Conservation (phyloP, 2,797 vertebrate species). For the Hylomyscus alleni region DNA sequence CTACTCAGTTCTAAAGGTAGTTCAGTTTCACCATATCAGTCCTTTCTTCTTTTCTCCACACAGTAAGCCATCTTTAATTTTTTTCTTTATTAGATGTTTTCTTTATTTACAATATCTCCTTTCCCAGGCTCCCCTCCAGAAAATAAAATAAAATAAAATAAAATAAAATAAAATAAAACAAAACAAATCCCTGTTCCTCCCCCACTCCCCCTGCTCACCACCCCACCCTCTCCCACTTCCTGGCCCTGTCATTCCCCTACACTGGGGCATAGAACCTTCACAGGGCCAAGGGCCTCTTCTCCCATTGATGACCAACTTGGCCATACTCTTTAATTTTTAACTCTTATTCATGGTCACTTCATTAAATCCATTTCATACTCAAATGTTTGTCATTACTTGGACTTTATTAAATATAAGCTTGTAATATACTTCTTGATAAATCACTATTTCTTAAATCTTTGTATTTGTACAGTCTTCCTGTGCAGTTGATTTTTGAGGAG, state of each 20-base stretch:
- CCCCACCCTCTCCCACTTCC: no score
- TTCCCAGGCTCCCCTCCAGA: no score
- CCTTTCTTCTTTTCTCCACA: slow-evolving; percentile 22
- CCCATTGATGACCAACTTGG: no score
- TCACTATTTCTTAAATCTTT: slow-evolving; percentile 17
- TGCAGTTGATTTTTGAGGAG: slow-evolving; percentile 58
- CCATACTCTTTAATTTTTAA: slow-evolving; percentile 5
- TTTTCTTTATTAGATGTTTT: no score
- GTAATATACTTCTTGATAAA: slow-evolving; percentile 51
- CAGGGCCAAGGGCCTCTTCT: no score
- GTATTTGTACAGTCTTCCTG: not conserved
- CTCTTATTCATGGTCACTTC: slow-evolving; percentile 3
- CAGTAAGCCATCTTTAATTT: slow-evolving; percentile 35
- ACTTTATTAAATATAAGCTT: slow-evolving; percentile 28
- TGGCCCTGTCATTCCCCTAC: no score
- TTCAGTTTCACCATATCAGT: slow-evolving; percentile 45
- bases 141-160: no score
- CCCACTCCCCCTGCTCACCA: no score
- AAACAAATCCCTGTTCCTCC: no score
- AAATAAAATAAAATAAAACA: no score
- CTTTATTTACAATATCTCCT: no score
- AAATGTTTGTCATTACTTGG: slow-evolving; percentile 60
- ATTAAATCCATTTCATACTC: slow-evolving; percentile 1
- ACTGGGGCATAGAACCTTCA: no score
- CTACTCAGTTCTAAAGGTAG: slow-evolving; percentile 11